Evolutionary conservation across 92 coral and sea anemone genomes (phyloP), one percentile per base, ranked within the genome.

Genomic region (Actinernus sp.): DNA sequence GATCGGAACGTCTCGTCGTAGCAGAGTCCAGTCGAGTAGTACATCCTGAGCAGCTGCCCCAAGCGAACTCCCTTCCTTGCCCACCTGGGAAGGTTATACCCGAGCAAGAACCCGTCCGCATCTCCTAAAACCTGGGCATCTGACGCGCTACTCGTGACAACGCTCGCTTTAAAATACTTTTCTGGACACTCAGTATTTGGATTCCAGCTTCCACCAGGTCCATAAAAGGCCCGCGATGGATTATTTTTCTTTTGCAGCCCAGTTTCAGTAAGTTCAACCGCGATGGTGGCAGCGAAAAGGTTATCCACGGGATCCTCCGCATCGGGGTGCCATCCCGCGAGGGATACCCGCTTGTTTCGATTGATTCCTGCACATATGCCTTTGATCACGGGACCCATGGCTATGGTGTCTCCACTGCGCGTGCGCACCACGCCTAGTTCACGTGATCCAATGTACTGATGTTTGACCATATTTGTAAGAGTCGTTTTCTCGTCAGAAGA

Each of bases 11-110:
- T 22, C 2, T 49, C 32, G 55, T 83, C 89, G 29, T 74, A 83
- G 19, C 64, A 72, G 4, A 83, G 63, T 27, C 89, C 89, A 11
- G 66, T 21, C 2, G 71, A 59, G 50, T 83, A 83, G 28, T 83
- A 83, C 89, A 83, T 83, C 48, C 78, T 51, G 23, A 74, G 41
- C 22, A 83, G 78, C 16, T 83, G 89, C 18, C 89, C 83, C 33
- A 83, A 51, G 12, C 89, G 83, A 29, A 83, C 89, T 13, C 89
- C 89, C 31, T 58, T 70, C 48, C 11, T 49, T 22, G 48, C 61
- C 89, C 89, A 83, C 44, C 22, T 25, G 13, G 30, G 26, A 28
- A 45, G 31, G 26, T 26, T 36, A 33, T 50, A 56, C 1, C 89
- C 89, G 22, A 83, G 49, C 20, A 83, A 26, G 46, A 67, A 83